Conservation (phyloP, 2,113 vertebrate species). For the Pungitius pungitius region DNA sequence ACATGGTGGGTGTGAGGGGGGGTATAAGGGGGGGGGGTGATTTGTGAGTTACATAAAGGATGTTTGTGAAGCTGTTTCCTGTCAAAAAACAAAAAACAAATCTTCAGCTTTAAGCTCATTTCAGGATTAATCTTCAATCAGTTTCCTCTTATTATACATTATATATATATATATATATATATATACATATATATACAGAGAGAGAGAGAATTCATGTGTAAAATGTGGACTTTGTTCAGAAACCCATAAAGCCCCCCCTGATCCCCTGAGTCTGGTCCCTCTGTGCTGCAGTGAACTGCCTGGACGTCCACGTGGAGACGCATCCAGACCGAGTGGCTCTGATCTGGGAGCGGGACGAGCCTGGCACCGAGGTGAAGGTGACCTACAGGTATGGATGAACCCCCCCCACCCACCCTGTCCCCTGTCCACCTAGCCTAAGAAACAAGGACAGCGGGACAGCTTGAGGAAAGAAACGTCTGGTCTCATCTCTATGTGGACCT, state of each 20-base stretch:
- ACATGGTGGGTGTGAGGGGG: not conserved
- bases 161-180: no score
- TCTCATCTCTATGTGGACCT: no score
- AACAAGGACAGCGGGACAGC: no score
- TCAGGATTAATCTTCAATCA: constrained; percentile 54
- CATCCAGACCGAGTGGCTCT: constrained; percentile 86
- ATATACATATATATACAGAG: no score
- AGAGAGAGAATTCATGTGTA: no score
- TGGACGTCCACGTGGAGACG: constrained; percentile 86
- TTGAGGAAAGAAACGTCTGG: no score
- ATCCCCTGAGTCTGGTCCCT: not conserved
- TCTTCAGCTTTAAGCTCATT: constrained; percentile 35
- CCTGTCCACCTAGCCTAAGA: no score
- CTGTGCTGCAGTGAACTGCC: constrained; percentile 85
- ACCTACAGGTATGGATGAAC: constrained; percentile 86
- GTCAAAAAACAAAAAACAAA: constrained; percentile 21
- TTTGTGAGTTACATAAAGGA: constrained; percentile 38
- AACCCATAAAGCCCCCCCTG: no score
- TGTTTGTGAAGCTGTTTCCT: constrained; percentile 23
- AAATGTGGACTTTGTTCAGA: no score
- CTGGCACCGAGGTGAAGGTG: constrained; percentile 86
- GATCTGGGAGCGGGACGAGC: constrained; percentile 94
- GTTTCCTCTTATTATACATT: not conserved
- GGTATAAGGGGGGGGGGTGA: not conserved
- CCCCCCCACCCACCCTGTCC: not conserved